phyloP scores from a whole-genome alignment of 2,888 invertebrate species.

The Clistopyga incitator region DNA sequence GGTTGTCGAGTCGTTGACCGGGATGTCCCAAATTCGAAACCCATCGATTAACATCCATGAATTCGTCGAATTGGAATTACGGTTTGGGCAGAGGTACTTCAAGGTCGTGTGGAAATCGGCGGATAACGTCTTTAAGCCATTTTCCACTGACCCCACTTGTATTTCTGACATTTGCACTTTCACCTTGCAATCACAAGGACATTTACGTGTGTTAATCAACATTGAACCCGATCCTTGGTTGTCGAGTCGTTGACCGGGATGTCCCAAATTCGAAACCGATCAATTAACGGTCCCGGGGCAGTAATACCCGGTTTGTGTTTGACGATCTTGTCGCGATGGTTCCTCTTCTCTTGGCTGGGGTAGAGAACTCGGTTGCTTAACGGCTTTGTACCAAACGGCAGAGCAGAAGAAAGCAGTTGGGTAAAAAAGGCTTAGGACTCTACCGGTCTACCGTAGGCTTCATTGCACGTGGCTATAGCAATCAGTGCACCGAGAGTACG shows the following conservation, averaged over 20 bases:
- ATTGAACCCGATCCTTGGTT: neutral
- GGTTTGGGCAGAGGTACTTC: too few species aligned
- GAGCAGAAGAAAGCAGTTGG: slow-evolving; percentile 33
- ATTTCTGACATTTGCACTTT: too few species aligned
- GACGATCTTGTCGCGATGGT: slow-evolving; percentile 37
- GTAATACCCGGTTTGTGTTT: slow-evolving; percentile 11
- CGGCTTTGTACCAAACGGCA: slow-evolving; percentile 1
- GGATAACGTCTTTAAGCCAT: too few species aligned
- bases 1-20: neutral
- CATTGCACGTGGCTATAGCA: slow-evolving; percentile 45
- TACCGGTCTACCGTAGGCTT: slow-evolving; percentile 42
- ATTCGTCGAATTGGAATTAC: too few species aligned
- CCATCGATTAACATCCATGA: neutral
- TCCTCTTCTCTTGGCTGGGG: slow-evolving; percentile 5
- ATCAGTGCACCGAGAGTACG: slow-evolving; percentile 58
- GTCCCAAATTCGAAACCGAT: neutral
- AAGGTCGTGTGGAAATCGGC: too few species aligned
- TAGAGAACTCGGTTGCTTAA: slow-evolving; percentile 33
- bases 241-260: neutral
- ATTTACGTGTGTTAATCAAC: neutral
- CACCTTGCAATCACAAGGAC: too few species aligned
- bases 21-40: neutral
- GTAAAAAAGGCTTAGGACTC: slow-evolving; percentile 58
- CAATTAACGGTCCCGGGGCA: neutral
- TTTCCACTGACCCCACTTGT: too few species aligned